A percentile compares a stretch with the other conserved stretches of the same genome.
phyloP scores from a whole-genome alignment of 2,888 invertebrate species.

The Andrena hattorfiana region DNA sequence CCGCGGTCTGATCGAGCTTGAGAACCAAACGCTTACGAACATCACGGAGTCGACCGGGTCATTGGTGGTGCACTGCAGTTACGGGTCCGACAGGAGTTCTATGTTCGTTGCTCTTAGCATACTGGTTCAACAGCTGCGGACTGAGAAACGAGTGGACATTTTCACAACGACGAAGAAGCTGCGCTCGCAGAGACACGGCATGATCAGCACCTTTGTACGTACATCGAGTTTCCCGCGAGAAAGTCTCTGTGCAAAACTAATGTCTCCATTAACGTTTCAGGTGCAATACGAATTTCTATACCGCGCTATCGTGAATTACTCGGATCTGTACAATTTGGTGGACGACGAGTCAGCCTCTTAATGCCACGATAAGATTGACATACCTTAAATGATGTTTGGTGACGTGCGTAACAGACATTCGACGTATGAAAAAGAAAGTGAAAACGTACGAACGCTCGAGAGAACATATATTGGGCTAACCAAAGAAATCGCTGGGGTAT shows the following conservation, averaged over 20 bases:
- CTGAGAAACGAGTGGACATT: constrained; percentile 94
- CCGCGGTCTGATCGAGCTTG: constrained; percentile 93
- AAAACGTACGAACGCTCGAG: constrained; percentile 54
- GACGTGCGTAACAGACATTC: constrained; percentile 52
- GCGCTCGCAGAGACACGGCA: constrained; percentile 92
- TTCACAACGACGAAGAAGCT: constrained; percentile 94
- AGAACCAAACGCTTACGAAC: constrained; percentile 90
- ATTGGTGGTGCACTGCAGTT: constrained; percentile 92
- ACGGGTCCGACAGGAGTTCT: constrained; percentile 95
- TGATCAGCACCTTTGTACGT: constrained; percentile 94
- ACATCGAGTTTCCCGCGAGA: background rate
- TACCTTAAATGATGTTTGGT: constrained; percentile 47
- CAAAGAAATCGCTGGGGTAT: constrained; percentile 68
- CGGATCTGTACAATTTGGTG: constrained; percentile 93
- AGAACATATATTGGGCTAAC: constrained; percentile 65
- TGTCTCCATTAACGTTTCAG: constrained; percentile 86
- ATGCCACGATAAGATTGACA: constrained; percentile 60
- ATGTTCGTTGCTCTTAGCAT: constrained; percentile 96
- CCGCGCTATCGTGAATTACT: constrained; percentile 95
- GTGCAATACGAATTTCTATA: constrained; percentile 97
- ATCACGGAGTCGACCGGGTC: constrained; percentile 87
- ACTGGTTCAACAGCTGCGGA: constrained; percentile 93
- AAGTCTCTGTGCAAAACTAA: background rate
- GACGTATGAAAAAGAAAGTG: constrained; percentile 41
- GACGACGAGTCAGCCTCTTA: constrained; percentile 85